Evolutionary conservation across 2,113 vertebrate species (phyloP).

Genomic region (Stegostoma tigrinum): DNA sequence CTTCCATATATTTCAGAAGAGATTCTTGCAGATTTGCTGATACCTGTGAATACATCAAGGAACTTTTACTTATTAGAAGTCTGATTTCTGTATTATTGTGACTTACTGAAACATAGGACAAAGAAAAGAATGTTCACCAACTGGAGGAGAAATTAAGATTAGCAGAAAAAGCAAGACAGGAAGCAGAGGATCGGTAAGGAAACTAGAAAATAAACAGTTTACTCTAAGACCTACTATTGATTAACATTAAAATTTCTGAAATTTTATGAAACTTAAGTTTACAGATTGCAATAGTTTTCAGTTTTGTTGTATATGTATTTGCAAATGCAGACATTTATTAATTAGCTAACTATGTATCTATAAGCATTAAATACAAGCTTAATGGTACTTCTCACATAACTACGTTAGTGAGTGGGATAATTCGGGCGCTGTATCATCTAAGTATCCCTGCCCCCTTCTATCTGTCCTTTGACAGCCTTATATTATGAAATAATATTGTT

Average conservation of each 20-base stretch:
- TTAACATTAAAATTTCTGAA: background rate
- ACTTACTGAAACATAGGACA: slow-evolving; percentile 19
- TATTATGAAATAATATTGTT: no score
- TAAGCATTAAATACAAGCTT: background rate
- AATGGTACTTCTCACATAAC: background rate
- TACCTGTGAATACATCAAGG: background rate
- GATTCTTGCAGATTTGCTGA: background rate
- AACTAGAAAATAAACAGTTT: background rate
- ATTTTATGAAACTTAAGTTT: background rate
- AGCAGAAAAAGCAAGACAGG: slow-evolving; percentile 9
- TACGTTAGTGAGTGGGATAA: background rate
- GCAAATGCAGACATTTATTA: background rate
- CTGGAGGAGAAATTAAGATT: slow-evolving; percentile 22
- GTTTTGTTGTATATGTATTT: background rate
- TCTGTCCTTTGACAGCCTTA: no score
- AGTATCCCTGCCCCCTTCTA: no score
- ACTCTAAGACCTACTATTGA: background rate
- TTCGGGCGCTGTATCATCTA: background rate
- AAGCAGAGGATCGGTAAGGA: slow-evolving; percentile 25
- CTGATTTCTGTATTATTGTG: background rate
- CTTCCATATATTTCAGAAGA: background rate
- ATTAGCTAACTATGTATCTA: background rate
- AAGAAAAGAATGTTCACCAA: background rate
- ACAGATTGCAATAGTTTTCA: background rate
- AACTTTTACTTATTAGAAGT: background rate